These are phyloP conservation scores for Neopelma chrysocephalum DNA, from an alignment of 2,797 vertebrate genomes.

Conservation along the genomic window DNA sequence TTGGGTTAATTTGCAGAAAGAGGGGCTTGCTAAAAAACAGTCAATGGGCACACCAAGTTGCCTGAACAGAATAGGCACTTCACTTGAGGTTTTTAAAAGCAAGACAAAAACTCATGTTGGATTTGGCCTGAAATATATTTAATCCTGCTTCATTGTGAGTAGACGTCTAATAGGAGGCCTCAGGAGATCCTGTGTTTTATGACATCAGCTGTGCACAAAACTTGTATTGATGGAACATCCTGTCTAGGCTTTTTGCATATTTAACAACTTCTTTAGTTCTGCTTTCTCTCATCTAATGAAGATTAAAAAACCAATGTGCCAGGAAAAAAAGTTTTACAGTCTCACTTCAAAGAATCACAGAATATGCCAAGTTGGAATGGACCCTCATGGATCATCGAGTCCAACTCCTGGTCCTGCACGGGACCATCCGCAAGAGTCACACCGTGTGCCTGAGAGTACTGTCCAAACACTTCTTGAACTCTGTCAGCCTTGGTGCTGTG, in stretches of 20 bases:
- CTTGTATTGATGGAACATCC: background rate
- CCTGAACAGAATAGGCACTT: background rate
- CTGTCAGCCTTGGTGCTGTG: background rate
- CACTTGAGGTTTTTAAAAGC: background rate
- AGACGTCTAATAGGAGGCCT: background rate
- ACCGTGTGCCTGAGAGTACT: background rate
- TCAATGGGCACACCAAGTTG: background rate
- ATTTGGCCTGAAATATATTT: background rate
- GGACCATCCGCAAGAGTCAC: background rate
- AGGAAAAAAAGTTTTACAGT: background rate
- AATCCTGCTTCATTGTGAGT: background rate
- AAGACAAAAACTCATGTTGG: background rate
- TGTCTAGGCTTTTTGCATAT: background rate
- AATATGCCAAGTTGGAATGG: background rate
- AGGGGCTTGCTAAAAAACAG: background rate
- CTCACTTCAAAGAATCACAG: background rate
- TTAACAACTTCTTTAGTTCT: background rate
- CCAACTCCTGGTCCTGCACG: background rate
- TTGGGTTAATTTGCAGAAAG: background rate
- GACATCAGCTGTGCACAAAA: background rate
- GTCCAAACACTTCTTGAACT: background rate
- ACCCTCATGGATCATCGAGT: background rate
- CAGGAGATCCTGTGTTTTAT: background rate
- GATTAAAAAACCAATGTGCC: background rate
- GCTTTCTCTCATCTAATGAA: background rate